A percentile compares a stretch with the other conserved stretches of the same genome.
phyloP scores from a whole-genome alignment of 2,888 invertebrate genomes.

The Pandemis cinnamomeana region DNA sequence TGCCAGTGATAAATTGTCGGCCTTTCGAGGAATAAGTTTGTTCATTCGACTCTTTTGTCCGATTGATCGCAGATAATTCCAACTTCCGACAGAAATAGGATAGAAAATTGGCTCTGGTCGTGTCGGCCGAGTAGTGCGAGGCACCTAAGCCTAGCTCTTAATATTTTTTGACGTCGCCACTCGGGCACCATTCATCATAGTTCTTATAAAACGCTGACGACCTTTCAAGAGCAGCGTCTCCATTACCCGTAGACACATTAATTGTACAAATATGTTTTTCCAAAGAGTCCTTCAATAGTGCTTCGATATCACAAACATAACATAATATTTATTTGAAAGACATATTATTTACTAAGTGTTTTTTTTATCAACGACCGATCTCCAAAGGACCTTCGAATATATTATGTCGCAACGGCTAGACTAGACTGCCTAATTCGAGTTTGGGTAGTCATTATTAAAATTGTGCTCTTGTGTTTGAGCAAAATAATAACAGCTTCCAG shows the following conservation, averaged over 20 bases:
- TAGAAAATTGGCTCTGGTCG: constrained; percentile 64
- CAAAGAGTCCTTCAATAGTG: background rate
- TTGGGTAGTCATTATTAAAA: constrained; percentile 21
- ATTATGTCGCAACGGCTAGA: background rate
- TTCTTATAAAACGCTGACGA: constrained; percentile 15
- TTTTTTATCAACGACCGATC: background rate
- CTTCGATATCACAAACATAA: background rate
- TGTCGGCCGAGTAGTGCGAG: constrained; percentile 30
- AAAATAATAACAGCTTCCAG: constrained; percentile 24
- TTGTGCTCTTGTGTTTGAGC: constrained; percentile 26
- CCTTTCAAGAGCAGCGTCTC: constrained; percentile 15
- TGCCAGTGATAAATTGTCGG: constrained; percentile 69
- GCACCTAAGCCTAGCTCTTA: constrained; percentile 20
- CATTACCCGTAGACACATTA: constrained; percentile 4
- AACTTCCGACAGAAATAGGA: constrained; percentile 61
- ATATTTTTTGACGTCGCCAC: constrained; percentile 17
- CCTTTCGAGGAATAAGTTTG: constrained; percentile 65
- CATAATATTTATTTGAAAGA: background rate
- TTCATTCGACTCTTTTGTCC: constrained; percentile 69
- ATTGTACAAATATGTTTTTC: constrained; percentile 1
- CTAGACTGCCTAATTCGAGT: constrained; percentile 8
- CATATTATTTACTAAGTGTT: background rate
- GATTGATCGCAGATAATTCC: constrained; percentile 79
- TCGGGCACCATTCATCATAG: constrained; percentile 30
- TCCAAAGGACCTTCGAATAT: constrained; percentile 9